Conservation (phyloP, 2,797 vertebrate species). For the Melanogrammus aeglefinus region DNA sequence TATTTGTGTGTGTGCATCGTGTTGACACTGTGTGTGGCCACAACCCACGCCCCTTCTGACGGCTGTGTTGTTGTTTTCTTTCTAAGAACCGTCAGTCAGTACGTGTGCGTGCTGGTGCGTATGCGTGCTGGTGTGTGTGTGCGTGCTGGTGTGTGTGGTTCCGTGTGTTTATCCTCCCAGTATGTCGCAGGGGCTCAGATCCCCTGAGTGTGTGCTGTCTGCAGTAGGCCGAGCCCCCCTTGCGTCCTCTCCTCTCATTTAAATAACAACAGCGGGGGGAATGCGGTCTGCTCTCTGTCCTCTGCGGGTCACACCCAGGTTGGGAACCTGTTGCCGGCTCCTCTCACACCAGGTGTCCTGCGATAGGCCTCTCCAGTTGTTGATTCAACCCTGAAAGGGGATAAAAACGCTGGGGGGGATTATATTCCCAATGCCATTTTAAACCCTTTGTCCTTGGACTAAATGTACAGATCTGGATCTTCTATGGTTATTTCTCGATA, state of each 20-base stretch:
- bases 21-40: too few species aligned
- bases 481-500: too few species aligned
- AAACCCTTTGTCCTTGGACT: too few species aligned
- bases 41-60: too few species aligned
- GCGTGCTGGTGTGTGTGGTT: background rate
- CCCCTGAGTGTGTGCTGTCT: slow-evolving; percentile 29
- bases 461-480: background rate
- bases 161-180: slow-evolving; percentile 24
- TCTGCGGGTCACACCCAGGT: slow-evolving; percentile 27
- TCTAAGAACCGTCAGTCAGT: too few species aligned
- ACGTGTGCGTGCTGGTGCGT: too few species aligned
- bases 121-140: slow-evolving; percentile 2
- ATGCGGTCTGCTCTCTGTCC: background rate
- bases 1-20: background rate
- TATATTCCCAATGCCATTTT: too few species aligned
- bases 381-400: too few species aligned
- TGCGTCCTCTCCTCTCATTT: slow-evolving; percentile 58
- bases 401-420: too few species aligned
- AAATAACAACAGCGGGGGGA: slow-evolving; percentile 61
- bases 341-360: too few species aligned
- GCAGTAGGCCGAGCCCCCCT: slow-evolving; percentile 16
- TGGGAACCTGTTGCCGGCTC: slow-evolving; percentile 32
- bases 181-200: slow-evolving; percentile 26
- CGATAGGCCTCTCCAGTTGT: too few species aligned
- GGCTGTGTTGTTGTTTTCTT: background rate